Evolutionary conservation across 1,140 invertebrate genomes (phyloP).

Genomic region (Phymorhynchus buccinoides): DNA sequence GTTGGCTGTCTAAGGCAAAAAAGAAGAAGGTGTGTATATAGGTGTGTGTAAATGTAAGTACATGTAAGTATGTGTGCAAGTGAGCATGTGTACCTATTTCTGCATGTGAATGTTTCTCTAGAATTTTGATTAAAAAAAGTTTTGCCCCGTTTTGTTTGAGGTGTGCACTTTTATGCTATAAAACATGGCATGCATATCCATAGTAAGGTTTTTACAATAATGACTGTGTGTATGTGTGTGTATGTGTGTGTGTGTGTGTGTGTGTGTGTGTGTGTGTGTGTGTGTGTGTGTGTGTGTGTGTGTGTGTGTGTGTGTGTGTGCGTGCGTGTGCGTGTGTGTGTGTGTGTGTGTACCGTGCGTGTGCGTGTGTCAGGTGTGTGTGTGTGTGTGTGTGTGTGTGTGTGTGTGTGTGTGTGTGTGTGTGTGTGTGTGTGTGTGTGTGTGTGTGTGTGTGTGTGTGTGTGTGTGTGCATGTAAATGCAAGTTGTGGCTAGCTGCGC

Average conservation of each 20-base stretch:
- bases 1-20: no score
- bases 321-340: constrained; percentile 29
- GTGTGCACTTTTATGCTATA: no score
- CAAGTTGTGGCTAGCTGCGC: background rate
- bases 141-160: no score
- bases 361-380: background rate
- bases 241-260: constrained; percentile 28
- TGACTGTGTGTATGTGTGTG: constrained; percentile 3
- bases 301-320: constrained; percentile 1
- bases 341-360: background rate
- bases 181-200: no score
- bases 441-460: background rate
- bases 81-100: no score
- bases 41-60: no score
- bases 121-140: no score
- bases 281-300: constrained; percentile 22
- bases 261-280: constrained; percentile 41
- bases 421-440: background rate
- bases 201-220: no score
- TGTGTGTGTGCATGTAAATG: background rate
- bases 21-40: no score
- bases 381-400: constrained; percentile 16
- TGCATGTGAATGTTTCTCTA: no score
- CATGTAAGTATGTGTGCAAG: no score
- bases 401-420: background rate